phyloP scores from a whole-genome alignment of 1,140 invertebrate genomes.

The Drosophila sp. region DNA sequence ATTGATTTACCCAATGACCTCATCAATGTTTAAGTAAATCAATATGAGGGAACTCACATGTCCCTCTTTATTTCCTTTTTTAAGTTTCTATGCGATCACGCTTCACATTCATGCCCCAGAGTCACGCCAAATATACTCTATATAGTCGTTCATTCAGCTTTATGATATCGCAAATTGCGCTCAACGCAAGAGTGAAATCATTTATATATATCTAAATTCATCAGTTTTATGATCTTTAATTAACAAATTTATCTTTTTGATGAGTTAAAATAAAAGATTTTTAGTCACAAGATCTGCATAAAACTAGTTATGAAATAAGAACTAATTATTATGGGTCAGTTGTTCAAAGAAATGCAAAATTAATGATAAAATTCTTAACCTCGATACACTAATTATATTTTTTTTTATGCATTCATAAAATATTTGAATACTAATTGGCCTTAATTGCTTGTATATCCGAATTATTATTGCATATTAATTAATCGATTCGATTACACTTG shows the following conservation, averaged over 20 bases:
- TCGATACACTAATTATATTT: no score
- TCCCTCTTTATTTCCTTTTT: not conserved
- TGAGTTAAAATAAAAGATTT: not conserved
- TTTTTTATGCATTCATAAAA: no score
- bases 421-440: no score
- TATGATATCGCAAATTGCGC: constrained; percentile 50
- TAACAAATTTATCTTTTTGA: constrained; percentile 1
- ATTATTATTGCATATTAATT: not conserved
- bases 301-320: not conserved
- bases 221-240: not conserved
- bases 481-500: not conserved
- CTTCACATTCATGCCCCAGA: constrained; percentile 27
- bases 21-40: constrained; percentile 47
- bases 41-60: constrained; percentile 51
- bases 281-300: not conserved
- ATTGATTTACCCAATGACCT: constrained; percentile 45
- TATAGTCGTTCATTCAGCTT: constrained; percentile 26
- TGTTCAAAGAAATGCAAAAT: no score
- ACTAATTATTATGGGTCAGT: no score
- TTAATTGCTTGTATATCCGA: not conserved
- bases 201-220: not conserved
- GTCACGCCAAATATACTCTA: constrained; percentile 60
- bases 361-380: no score
- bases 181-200: constrained; percentile 56
- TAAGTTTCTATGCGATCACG: constrained; percentile 22